phyloP scores from a whole-genome alignment of 2,888 invertebrate genomes.

The Ptilodon capucinus region DNA sequence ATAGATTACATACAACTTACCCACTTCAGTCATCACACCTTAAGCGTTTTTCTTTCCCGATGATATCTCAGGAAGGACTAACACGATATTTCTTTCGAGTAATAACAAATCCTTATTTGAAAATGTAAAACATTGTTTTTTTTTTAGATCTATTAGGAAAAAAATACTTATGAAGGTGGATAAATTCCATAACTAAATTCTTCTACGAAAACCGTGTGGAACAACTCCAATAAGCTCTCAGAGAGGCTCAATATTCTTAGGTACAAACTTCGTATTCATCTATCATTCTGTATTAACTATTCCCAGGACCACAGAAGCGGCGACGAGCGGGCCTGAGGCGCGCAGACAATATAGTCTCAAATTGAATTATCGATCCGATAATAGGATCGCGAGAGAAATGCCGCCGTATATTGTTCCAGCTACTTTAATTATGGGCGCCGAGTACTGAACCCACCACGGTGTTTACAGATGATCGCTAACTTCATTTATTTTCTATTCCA shows the following conservation, averaged over 20 bases:
- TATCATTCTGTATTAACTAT: conserved; percentile 3
- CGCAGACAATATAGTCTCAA: conserved; percentile 60
- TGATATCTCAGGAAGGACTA: no score
- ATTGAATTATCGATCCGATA: conserved; percentile 77
- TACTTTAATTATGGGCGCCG: conserved; percentile 56
- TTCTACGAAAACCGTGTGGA: no score
- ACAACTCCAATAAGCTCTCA: conserved; percentile 6
- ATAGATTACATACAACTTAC: no score
- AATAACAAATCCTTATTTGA: no score
- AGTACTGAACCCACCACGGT: background rate
- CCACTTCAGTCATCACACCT: no score
- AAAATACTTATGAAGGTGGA: no score
- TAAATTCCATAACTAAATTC: no score
- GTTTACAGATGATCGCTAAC: conserved; percentile 1
- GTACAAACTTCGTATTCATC: conserved; percentile 9
- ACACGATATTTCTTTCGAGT: no score
- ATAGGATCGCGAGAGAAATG: conserved; percentile 68
- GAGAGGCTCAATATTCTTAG: conserved; percentile 8
- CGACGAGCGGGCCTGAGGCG: conserved; percentile 41
- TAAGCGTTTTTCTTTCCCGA: no score
- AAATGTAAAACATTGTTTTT: no score
- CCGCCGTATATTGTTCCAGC: conserved; percentile 60
- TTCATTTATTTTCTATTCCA: background rate
- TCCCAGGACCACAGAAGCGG: conserved; percentile 46
- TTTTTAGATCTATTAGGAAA: no score